Evolutionary conservation across 1,140 invertebrate genomes (phyloP).

Genomic region (Lepidurus packardi): DNA sequence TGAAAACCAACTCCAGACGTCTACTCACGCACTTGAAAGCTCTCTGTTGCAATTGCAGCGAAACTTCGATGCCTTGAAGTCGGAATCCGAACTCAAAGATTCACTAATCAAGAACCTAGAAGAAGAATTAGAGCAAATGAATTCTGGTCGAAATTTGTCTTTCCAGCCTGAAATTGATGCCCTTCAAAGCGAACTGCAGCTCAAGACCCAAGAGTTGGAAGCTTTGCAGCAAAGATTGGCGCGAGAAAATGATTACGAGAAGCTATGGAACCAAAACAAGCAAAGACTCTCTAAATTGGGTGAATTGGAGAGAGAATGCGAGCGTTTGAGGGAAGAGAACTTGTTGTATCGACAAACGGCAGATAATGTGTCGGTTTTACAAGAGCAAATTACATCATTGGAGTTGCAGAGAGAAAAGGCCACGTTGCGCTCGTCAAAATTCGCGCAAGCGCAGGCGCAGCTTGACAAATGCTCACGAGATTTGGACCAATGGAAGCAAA

Average conservation of each 20-base stretch:
- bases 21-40: background rate
- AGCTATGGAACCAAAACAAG: background rate
- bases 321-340: constrained; percentile 30
- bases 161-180: background rate
- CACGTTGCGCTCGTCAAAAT: background rate
- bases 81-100: background rate
- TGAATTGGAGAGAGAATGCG: constrained; percentile 7
- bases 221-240: background rate
- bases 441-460: background rate
- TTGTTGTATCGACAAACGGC: constrained; percentile 28
- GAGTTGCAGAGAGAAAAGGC: background rate
- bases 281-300: background rate
- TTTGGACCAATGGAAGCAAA: background rate
- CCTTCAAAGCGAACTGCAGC: background rate
- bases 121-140: background rate
- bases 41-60: background rate
- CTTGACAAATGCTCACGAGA: background rate
- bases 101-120: background rate
- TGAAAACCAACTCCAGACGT: background rate
- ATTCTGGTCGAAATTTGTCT: background rate
- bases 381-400: background rate
- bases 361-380: background rate
- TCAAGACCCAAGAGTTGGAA: constrained; percentile 4
- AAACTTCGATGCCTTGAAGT: background rate
- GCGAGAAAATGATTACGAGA: background rate